Percentiles rank a stretch among this genome's conserved stretches.
phyloP scores from a whole-genome alignment of 2,797 vertebrate genomes.

The Gambelia wislizenii region DNA sequence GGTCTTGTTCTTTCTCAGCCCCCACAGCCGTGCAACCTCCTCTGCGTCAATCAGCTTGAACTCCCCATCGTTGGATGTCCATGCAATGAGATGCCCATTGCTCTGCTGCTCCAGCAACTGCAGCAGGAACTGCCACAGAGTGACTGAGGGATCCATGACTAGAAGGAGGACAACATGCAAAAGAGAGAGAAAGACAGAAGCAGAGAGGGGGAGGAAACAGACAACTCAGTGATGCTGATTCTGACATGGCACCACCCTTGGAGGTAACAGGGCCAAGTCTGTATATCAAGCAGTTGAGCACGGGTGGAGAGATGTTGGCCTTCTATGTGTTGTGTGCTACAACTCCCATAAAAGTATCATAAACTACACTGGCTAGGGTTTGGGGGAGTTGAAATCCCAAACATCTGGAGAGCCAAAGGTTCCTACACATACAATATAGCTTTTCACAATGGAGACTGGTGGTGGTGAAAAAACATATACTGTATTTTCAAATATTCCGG shows the following conservation, averaged over 20 bases:
- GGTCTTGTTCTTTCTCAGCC: slow-evolving; percentile 93
- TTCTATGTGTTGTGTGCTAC: not conserved
- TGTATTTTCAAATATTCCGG: not conserved
- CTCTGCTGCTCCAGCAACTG: slow-evolving; percentile 90
- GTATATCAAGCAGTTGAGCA: not conserved
- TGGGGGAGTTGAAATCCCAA: not conserved
- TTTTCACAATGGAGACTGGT: not conserved
- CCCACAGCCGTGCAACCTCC: slow-evolving; percentile 92
- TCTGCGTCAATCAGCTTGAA: slow-evolving; percentile 93
- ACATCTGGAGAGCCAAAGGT: not conserved
- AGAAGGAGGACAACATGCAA: slow-evolving; percentile 4
- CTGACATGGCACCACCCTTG: too few species aligned
- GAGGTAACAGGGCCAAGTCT: not conserved
- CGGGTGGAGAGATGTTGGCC: not conserved
- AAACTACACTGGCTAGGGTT: not conserved
- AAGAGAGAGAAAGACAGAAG: not conserved
- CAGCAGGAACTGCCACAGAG: slow-evolving; percentile 94
- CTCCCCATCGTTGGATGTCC: slow-evolving; percentile 91
- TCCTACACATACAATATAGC: not conserved
- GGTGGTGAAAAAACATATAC: not conserved
- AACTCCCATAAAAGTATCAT: not conserved
- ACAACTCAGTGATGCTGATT: too few species aligned
- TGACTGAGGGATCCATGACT: slow-evolving; percentile 94
- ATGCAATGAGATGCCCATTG: slow-evolving; percentile 90
- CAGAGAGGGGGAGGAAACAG: not conserved